Evolutionary conservation across 2,113 vertebrate species (phyloP).

Genomic region (Orthonyx spaldingii): DNA sequence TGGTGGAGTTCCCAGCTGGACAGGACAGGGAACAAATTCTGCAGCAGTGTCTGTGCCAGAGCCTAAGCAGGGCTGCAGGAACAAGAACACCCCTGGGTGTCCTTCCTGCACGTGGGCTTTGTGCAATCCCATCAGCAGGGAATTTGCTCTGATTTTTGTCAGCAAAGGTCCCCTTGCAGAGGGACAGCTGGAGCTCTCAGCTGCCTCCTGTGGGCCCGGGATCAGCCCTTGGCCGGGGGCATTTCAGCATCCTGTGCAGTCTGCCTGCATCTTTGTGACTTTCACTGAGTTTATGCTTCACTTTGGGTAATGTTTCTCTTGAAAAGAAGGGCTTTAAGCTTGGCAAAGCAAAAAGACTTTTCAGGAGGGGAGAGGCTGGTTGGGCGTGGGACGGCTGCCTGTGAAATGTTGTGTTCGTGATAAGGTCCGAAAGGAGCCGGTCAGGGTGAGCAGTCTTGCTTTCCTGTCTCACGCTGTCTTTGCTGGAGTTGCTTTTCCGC

Average conservation of each 20-base stretch:
- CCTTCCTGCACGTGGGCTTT: background rate
- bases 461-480: conserved; percentile 16
- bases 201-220: background rate
- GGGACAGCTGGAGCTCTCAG: rapidly evolving
- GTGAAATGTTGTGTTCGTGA: conserved; percentile 38
- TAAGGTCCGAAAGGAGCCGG: conserved; percentile 2
- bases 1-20: background rate
- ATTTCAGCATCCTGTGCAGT: background rate
- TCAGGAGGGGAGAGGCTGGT: background rate
- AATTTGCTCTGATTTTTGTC: background rate
- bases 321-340: background rate
- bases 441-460: background rate
- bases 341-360: background rate
- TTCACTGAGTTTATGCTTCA: background rate
- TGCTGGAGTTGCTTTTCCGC: conserved; percentile 42
- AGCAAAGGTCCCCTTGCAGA: background rate
- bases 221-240: background rate
- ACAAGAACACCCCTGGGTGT: background rate
- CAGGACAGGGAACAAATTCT: background rate
- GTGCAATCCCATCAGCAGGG: background rate
- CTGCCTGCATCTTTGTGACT: background rate
- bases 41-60: background rate
- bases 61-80: background rate
- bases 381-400: background rate
- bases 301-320: background rate